These are phyloP conservation scores for Coregonus suidteri DNA, from an alignment of 2,797 vertebrate genomes.

Conservation along the genomic window DNA sequence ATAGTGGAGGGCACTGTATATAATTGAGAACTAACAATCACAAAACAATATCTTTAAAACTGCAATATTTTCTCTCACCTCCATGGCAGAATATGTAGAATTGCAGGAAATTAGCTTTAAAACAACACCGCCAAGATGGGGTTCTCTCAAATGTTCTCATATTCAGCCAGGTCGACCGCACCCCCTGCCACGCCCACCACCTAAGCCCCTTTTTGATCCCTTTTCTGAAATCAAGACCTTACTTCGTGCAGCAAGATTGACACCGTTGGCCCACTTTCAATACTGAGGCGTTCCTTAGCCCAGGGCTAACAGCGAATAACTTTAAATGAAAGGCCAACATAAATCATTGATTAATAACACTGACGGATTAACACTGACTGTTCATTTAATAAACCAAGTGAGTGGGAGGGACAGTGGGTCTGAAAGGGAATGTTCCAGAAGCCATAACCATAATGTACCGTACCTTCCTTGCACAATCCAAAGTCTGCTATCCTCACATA, in stretches of 20 bases:
- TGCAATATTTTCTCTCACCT: too few species aligned
- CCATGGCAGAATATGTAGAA: too few species aligned
- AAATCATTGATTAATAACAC: not conserved
- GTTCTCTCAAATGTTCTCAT: too few species aligned
- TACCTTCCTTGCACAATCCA: constrained; percentile 90
- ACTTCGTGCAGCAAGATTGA: too few species aligned
- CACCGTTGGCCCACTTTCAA: too few species aligned
- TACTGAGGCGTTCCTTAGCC: not conserved
- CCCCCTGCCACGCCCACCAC: too few species aligned
- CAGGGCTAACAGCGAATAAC: not conserved
- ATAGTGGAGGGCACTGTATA: too few species aligned
- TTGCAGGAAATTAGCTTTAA: not conserved
- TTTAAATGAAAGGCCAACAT: not conserved
- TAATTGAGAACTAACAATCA: too few species aligned
- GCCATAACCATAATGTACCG: not conserved
- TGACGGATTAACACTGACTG: not conserved
- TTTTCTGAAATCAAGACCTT: too few species aligned
- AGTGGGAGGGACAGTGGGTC: not conserved
- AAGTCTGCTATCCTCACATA: constrained; percentile 91
- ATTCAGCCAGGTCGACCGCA: too few species aligned
- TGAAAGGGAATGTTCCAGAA: not conserved
- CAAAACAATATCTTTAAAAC: too few species aligned
- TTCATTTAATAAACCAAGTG: not conserved
- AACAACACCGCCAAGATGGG: not conserved
- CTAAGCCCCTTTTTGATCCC: too few species aligned